A percentile compares a stretch with the other conserved stretches of the same genome.
Conservation (phyloP, 2,888 invertebrate species). For the Campoplex capitator region DNA sequence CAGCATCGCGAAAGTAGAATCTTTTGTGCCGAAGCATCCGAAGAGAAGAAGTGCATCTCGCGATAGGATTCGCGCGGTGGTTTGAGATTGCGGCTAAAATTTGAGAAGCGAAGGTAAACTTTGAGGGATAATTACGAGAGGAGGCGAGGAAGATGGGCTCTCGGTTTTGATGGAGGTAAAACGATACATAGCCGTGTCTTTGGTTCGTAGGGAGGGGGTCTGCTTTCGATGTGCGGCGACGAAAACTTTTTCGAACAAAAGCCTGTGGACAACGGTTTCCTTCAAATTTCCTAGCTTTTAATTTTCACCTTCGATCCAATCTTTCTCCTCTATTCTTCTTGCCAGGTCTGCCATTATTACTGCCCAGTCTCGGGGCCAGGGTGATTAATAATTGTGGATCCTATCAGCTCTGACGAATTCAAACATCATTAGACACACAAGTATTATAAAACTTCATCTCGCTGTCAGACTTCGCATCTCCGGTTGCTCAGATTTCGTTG, state of each 20-base stretch:
- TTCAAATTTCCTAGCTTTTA: constrained; percentile 70
- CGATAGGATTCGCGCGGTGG: constrained; percentile 16
- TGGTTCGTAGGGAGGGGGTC: not conserved
- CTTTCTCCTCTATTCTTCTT: not conserved
- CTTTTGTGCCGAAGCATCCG: not conserved
- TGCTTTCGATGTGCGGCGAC: constrained; percentile 37
- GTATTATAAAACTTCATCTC: constrained; percentile 20
- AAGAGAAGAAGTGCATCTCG: constrained; percentile 3
- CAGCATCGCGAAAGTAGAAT: not conserved
- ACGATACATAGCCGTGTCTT: constrained; percentile 2
- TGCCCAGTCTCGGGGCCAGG: constrained; percentile 17
- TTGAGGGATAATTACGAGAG: constrained; percentile 59
- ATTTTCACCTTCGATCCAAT: constrained; percentile 63
- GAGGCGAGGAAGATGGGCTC: constrained; percentile 52
- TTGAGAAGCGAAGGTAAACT: constrained; percentile 51
- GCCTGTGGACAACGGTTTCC: constrained; percentile 64
- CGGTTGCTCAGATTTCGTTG: constrained; percentile 52
- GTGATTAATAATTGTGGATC: constrained; percentile 70
- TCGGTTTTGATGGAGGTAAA: constrained; percentile 12
- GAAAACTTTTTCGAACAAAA: constrained; percentile 70
- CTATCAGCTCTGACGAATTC: constrained; percentile 52
- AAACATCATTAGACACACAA: constrained; percentile 62
- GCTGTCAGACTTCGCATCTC: constrained; percentile 33
- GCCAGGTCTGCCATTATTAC: not conserved
- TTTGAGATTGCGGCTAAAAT: constrained; percentile 34